Percentiles rank a stretch among this genome's conserved stretches.
Evolutionary conservation across 2,797 vertebrate species (phyloP).

Genomic region (Enteromius treurensis): DNA sequence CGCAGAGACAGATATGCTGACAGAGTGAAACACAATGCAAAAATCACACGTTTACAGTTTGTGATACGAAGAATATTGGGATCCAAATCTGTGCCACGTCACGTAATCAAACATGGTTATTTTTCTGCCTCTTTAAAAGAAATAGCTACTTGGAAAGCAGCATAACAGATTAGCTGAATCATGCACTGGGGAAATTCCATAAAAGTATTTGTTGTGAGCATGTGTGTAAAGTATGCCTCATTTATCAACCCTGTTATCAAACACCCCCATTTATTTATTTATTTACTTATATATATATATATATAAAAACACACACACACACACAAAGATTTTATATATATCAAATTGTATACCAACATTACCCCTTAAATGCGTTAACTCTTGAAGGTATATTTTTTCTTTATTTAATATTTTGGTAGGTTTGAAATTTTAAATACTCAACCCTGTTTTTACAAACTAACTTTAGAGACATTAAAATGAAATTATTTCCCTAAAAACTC

Average conservation of each 20-base stretch:
- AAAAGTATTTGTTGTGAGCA: not conserved
- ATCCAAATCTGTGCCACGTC: not conserved
- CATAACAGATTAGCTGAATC: not conserved
- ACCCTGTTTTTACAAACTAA: not conserved
- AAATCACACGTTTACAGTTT: not conserved
- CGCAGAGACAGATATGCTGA: conserved; percentile 1
- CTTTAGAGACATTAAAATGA: not conserved
- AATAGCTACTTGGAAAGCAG: not conserved
- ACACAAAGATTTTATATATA: not conserved
- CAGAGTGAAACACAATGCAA: not conserved
- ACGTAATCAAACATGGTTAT: not conserved
- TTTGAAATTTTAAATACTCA: not conserved
- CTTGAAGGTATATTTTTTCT: not conserved
- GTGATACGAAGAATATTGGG: not conserved
- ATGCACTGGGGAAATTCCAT: not conserved
- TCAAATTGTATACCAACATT: not conserved
- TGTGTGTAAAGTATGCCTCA: not conserved
- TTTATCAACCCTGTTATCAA: too few species aligned
- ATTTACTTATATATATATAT: too few species aligned
- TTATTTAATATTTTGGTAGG: not conserved
- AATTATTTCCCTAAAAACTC: too few species aligned
- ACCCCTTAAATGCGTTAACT: not conserved
- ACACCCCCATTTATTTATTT: too few species aligned
- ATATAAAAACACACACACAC: too few species aligned
- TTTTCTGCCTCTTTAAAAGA: not conserved